Evolutionary conservation across 2,888 invertebrate species (phyloP).

Genomic region (Drosophila peninsularis): DNA sequence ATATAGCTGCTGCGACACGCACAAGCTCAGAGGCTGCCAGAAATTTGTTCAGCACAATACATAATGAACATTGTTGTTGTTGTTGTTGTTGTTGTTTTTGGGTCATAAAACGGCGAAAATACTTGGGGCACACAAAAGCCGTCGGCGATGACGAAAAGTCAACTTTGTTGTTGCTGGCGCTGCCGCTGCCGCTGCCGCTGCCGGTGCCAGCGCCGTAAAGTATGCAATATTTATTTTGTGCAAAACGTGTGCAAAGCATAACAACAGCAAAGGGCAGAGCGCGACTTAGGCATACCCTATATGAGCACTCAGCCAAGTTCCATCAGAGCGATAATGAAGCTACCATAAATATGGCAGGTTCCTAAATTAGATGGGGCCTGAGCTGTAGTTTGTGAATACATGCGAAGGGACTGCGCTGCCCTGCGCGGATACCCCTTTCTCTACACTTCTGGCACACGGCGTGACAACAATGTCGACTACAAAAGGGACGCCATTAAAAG

Average conservation of each 20-base stretch:
- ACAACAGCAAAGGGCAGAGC: constrained; percentile 30
- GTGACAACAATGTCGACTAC: constrained; percentile 41
- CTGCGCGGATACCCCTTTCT: constrained; percentile 2
- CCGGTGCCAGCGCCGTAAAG: constrained; percentile 60
- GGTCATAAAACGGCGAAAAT: constrained; percentile 76
- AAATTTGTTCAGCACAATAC: constrained; percentile 65
- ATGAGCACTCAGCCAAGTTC: not conserved
- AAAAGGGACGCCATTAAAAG: constrained; percentile 67
- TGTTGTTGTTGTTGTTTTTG: constrained; percentile 47
- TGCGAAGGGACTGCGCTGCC: not conserved
- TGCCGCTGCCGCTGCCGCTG: constrained; percentile 21
- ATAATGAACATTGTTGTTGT: constrained; percentile 62
- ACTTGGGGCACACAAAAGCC: constrained; percentile 61
- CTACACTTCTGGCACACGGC: constrained; percentile 9
- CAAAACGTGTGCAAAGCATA: constrained; percentile 73
- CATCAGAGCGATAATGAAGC: constrained; percentile 2
- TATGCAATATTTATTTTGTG: constrained; percentile 79
- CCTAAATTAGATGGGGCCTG: not conserved
- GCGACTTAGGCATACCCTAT: constrained; percentile 29
- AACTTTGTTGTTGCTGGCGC: constrained; percentile 41
- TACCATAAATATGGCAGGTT: not conserved
- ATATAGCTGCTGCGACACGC: constrained; percentile 25
- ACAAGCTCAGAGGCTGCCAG: constrained; percentile 37
- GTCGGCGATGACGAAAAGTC: constrained; percentile 69
- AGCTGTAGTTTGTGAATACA: constrained; percentile 6